Evolutionary conservation across 2,888 invertebrate genomes (phyloP).

Genomic region (Cyrtodaria siliqua): DNA sequence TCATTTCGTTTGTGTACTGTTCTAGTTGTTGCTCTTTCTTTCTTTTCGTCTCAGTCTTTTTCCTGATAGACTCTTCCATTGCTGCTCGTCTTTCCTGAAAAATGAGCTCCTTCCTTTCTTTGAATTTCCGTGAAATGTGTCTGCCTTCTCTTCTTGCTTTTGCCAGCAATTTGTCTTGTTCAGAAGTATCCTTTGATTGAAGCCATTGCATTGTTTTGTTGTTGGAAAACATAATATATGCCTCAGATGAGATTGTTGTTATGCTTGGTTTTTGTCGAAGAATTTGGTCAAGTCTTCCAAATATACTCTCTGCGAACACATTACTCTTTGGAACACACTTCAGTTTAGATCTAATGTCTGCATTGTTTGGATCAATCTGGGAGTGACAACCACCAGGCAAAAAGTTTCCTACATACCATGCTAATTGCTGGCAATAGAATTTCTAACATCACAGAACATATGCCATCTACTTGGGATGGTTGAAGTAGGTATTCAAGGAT

Average conservation of each 20-base stretch:
- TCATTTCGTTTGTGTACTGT: not conserved
- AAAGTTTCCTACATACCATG: not conserved
- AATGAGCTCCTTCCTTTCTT: not conserved
- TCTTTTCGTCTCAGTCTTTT: not conserved
- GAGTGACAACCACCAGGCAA: not conserved
- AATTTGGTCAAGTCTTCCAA: not conserved
- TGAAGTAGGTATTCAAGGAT: not conserved
- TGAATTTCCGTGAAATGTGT: not conserved
- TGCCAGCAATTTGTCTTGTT: not conserved
- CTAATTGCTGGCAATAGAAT: not conserved
- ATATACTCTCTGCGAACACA: conserved; percentile 4
- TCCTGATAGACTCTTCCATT: not conserved
- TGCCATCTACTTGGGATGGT: not conserved
- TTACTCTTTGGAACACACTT: conserved; percentile 8
- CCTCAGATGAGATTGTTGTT: not conserved
- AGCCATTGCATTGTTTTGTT: conserved; percentile 7
- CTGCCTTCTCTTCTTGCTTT: not conserved
- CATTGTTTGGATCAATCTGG: not conserved
- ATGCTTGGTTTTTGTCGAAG: conserved; percentile 4
- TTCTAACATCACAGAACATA: not conserved
- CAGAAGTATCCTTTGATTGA: not conserved
- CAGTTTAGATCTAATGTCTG: not conserved
- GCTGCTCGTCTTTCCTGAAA: not conserved
- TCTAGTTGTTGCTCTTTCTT: not conserved
- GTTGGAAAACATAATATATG: conserved; percentile 4